Percentiles rank a stretch among this genome's conserved stretches.
phyloP scores from a whole-genome alignment of 2,888 invertebrate species.

The Idaea straminata region DNA sequence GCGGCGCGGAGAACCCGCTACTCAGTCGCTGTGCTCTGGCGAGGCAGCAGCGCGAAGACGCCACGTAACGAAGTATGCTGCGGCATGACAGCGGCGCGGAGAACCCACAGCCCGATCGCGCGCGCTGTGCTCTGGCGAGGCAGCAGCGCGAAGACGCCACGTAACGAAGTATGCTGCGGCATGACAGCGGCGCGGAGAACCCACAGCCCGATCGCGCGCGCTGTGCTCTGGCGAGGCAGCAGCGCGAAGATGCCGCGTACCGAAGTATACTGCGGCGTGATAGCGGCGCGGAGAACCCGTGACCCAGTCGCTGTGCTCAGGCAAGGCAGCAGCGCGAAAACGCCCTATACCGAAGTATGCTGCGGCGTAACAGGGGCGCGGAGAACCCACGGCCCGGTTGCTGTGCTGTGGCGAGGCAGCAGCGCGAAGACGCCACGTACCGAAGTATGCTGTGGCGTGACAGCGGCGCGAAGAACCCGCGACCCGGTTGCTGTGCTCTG shows the following conservation, averaged over 20 bases:
- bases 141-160: background rate
- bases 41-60: constrained; percentile 6
- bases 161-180: background rate
- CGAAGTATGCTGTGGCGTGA: constrained; percentile 9
- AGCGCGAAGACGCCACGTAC: background rate
- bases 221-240: constrained; percentile 3
- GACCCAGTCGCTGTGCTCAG: constrained; percentile 2
- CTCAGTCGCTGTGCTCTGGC: constrained; percentile 8
- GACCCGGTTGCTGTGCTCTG: background rate
- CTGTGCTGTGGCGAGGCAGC: constrained; percentile 2
- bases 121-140: constrained; percentile 3
- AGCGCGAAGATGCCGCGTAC: background rate
- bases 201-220: background rate
- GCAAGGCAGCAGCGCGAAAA: constrained; percentile 6
- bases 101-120: background rate
- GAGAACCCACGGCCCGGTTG: background rate
- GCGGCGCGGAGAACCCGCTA: constrained; percentile 6
- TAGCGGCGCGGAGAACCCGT: background rate
- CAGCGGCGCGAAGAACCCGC: constrained; percentile 9
- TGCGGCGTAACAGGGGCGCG: constrained; percentile 4
- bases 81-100: background rate
- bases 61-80: background rate
- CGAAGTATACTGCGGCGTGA: background rate
- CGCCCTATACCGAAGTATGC: background rate
- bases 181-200: constrained; percentile 4